Evolutionary conservation across 2,888 invertebrate genomes (phyloP).

Genomic region (Diarsia brunnea): DNA sequence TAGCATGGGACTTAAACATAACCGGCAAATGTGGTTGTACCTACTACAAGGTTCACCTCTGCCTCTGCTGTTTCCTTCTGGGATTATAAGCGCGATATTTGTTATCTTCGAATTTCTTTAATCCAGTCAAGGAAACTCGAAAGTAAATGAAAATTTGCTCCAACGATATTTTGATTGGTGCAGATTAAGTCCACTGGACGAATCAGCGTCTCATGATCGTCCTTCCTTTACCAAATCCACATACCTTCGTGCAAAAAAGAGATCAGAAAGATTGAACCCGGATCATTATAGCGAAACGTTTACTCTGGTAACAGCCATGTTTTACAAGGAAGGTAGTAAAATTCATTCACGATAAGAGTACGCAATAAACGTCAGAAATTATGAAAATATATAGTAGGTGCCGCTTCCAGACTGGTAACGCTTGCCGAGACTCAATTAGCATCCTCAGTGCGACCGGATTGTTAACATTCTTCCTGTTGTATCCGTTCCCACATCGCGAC

Average conservation of each 20-base stretch:
- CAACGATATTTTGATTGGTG: not conserved
- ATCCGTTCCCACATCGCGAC: conserved; percentile 77
- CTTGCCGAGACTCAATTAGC: conserved; percentile 82
- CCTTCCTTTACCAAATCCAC: not conserved
- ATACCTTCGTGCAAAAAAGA: not conserved
- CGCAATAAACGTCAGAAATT: conserved; percentile 49
- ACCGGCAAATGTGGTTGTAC: too few relatives aligned
- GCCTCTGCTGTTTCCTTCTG: too few relatives aligned
- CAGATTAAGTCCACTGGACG: not conserved
- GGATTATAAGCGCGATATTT: too few relatives aligned
- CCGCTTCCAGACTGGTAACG: conserved; percentile 73
- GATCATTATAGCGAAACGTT: not conserved
- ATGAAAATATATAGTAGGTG: conserved; percentile 74
- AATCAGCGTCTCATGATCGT: not conserved
- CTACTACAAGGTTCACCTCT: too few relatives aligned
- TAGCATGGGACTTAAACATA: too few relatives aligned
- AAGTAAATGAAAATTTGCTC: not conserved
- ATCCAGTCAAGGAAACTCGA: not conserved
- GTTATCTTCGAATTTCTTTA: not conserved
- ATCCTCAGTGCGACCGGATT: conserved; percentile 81
- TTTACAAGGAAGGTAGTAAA: conserved; percentile 22
- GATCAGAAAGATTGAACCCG: not conserved
- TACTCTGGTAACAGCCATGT: not conserved
- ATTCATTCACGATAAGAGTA: conserved; percentile 39
- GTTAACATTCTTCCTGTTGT: conserved; percentile 82